Conservation (phyloP, 2,797 vertebrate species). For the Hydrolagus colliei region DNA sequence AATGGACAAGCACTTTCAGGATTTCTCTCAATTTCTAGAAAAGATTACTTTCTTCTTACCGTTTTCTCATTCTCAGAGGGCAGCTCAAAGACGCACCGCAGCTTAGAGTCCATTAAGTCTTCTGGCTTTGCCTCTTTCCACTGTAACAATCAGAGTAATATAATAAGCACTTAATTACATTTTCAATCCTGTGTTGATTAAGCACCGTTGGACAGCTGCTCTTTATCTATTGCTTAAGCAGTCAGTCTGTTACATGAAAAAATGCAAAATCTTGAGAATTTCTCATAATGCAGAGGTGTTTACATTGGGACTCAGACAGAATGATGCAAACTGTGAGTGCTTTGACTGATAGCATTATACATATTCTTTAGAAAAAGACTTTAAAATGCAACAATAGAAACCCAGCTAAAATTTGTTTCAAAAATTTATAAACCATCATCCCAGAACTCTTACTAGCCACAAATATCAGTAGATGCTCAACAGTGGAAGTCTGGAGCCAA, state of each 20-base stretch:
- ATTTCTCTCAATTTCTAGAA: background rate
- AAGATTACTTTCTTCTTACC: constrained; percentile 57
- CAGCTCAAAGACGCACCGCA: constrained; percentile 89
- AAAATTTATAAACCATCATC: background rate
- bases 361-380: too few species aligned
- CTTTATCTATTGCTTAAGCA: background rate
- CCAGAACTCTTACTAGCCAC: too few species aligned
- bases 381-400: too few species aligned
- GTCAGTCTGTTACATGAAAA: background rate
- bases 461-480: too few species aligned
- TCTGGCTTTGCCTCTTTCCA: constrained; percentile 91
- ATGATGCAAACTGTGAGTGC: too few species aligned
- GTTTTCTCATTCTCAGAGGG: constrained; percentile 87
- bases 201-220: background rate
- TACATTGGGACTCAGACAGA: background rate
- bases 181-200: background rate
- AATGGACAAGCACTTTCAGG: background rate
- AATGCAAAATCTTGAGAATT: background rate
- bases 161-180: background rate
- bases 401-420: background rate
- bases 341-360: too few species aligned
- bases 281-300: background rate
- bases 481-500: too few species aligned
- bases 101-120: constrained; percentile 92
- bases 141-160: constrained; percentile 59